These are phyloP conservation scores for Andrena fulva DNA, from an alignment of 2,888 invertebrate species.

Conservation along the genomic window DNA sequence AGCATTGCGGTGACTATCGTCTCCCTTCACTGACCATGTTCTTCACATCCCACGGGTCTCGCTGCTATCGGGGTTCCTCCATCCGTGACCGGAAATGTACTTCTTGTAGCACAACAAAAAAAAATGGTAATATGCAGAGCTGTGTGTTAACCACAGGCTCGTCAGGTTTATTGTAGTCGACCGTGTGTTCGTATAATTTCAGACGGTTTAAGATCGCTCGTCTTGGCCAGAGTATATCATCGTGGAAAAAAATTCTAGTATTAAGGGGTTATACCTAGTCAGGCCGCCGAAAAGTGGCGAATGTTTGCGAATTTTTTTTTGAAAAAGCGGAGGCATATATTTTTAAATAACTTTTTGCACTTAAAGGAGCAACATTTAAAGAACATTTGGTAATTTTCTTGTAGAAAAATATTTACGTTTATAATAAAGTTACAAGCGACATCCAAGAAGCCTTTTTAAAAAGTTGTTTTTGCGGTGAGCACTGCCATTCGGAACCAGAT, in stretches of 20 bases:
- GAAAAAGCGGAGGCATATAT: too few relatives aligned
- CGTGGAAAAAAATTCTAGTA: background rate
- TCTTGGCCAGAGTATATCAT: background rate
- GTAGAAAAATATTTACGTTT: too few relatives aligned
- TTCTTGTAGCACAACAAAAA: conserved; percentile 32
- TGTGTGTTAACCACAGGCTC: conserved; percentile 52
- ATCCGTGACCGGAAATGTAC: conserved; percentile 64
- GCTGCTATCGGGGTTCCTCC: conserved; percentile 50
- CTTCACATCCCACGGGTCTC: conserved; percentile 65
- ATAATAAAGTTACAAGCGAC: too few relatives aligned
- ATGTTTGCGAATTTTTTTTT: too few relatives aligned
- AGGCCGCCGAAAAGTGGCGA: too few relatives aligned
- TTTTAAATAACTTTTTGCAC: too few relatives aligned
- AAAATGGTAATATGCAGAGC: conserved; percentile 27
- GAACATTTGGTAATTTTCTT: too few relatives aligned
- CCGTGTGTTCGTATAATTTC: conserved; percentile 38
- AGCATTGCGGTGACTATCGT: conserved; percentile 63
- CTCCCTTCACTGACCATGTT: conserved; percentile 60
- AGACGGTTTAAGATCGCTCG: conserved; percentile 15
- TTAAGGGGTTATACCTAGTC: background rate
- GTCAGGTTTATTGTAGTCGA: conserved; percentile 31
- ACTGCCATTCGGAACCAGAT: too few relatives aligned
- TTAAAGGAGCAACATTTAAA: too few relatives aligned
- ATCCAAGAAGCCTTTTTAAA: too few relatives aligned
- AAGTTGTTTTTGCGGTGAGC: too few relatives aligned